A percentile compares a stretch with the other conserved stretches of the same genome.
These are phyloP conservation scores for Eucidaris tribuloides DNA, from an alignment of 35 echinoderm and acorn worm species.

Conservation along the genomic window DNA sequence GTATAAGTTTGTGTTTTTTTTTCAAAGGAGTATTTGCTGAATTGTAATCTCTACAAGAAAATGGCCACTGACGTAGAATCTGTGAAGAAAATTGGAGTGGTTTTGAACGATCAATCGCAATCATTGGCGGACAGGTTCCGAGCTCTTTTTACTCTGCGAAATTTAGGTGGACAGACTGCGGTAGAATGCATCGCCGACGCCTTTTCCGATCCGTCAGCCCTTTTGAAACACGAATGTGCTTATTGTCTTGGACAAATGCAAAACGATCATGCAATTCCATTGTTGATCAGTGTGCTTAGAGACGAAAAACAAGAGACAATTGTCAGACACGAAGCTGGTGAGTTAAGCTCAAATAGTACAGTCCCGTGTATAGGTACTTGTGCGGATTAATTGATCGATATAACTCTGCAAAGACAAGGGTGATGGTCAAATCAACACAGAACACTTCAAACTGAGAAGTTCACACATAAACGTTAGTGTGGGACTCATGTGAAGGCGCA, in stretches of 20 bases:
- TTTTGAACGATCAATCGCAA: conserved; percentile 47
- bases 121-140: conserved; percentile 80
- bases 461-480: background rate
- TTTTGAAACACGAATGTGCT: conserved; percentile 91
- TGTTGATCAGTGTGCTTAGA: conserved; percentile 57
- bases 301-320: conserved; percentile 87
- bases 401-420: background rate
- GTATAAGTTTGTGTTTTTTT: no score
- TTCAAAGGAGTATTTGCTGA: no score
- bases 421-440: background rate
- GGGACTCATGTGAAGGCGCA: background rate
- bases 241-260: conserved; percentile 98
- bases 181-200: conserved; percentile 60
- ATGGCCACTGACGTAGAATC: conserved; percentile 9
- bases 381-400: background rate
- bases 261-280: conserved; percentile 80
- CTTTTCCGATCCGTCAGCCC: conserved; percentile 73
- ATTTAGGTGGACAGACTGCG: conserved; percentile 76
- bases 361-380: background rate
- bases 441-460: background rate
- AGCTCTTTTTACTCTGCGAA: conserved; percentile 90
- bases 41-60: no score
- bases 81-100: conserved; percentile 57
- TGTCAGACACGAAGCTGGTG: conserved; percentile 98
- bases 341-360: background rate